A percentile compares a stretch with the other conserved stretches of the same genome.
Evolutionary conservation across 2,113 vertebrate species (phyloP).

Genomic region (Gopherus evgoodei): DNA sequence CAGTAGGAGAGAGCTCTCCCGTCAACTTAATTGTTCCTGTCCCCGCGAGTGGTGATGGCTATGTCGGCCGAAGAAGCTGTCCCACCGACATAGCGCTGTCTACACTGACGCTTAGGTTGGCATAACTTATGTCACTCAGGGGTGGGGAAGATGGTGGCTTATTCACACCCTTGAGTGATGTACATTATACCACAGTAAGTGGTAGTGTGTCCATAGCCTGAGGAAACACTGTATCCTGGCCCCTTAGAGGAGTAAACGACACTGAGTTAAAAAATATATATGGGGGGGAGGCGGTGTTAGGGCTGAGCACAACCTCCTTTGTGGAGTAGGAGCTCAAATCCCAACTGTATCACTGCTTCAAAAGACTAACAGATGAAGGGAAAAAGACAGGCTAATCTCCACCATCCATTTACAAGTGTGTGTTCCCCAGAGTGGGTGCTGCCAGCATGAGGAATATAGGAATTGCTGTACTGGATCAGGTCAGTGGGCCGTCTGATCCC

Average conservation of each 20-base stretch:
- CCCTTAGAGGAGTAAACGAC: neutral
- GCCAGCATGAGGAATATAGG: neutral
- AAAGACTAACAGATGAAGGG: neutral
- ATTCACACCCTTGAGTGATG: neutral
- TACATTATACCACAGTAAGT: neutral
- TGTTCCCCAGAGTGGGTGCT: neutral
- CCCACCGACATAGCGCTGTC: neutral
- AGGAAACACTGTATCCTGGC: neutral
- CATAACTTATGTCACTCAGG: neutral
- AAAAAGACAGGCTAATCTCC: neutral
- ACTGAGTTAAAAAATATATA: neutral
- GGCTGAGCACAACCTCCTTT: neutral
- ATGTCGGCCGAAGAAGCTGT: neutral
- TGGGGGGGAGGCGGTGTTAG: neutral
- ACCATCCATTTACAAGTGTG: neutral
- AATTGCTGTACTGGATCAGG: neutral
- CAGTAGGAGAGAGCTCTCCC: neutral
- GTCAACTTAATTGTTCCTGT: neutral
- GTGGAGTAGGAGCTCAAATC: neutral
- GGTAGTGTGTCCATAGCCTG: neutral
- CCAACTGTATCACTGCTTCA: neutral
- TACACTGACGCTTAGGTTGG: neutral
- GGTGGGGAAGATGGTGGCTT: neutral
- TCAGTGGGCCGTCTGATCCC: neutral
- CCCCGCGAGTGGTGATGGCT: too few species aligned